Evolutionary conservation across 37 sponge, comb jelly and placozoan genomes (phyloP).

Genomic region (Axinella damicornis): DNA sequence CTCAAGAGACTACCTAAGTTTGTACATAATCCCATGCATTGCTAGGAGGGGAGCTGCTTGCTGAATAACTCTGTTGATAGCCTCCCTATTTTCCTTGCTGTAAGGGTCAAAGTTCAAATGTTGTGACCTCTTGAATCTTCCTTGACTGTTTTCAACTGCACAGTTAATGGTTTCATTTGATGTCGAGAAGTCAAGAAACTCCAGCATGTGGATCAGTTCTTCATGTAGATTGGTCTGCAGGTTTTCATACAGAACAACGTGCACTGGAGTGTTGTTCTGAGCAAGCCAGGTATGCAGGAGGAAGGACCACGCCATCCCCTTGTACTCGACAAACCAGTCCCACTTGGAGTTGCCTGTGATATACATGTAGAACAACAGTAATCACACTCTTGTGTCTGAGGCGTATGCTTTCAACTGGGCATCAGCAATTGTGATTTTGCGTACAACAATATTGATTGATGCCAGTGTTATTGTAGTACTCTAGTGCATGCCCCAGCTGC

Average conservation of each 20-base stretch:
- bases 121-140: conserved; percentile 52
- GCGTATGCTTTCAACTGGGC: too few relatives aligned
- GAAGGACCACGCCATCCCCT: conserved; percentile 45
- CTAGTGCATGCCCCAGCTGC: too few relatives aligned
- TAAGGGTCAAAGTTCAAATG: conserved; percentile 77
- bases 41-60: conserved; percentile 37
- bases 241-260: conserved; percentile 76
- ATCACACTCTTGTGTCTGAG: neutral
- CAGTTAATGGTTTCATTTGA: conserved; percentile 49
- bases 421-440: too few relatives aligned
- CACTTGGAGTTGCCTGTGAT: conserved; percentile 60
- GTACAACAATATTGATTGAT: too few relatives aligned
- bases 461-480: too few relatives aligned
- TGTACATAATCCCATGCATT: conserved; percentile 41
- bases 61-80: conserved; percentile 34
- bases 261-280: conserved; percentile 45
- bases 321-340: conserved; percentile 65
- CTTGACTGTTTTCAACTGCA: conserved; percentile 48
- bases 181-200: conserved; percentile 49
- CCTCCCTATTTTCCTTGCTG: conserved; percentile 42
- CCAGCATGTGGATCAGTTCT: conserved; percentile 62
- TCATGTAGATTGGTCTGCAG: conserved; percentile 33
- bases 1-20: neutral
- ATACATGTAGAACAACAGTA: neutral
- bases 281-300: conserved; percentile 66